A percentile compares a stretch with the other conserved stretches of the same genome.
Conservation (phyloP, 2,113 vertebrate genomes). For the Spermophilus dauricus region DNA sequence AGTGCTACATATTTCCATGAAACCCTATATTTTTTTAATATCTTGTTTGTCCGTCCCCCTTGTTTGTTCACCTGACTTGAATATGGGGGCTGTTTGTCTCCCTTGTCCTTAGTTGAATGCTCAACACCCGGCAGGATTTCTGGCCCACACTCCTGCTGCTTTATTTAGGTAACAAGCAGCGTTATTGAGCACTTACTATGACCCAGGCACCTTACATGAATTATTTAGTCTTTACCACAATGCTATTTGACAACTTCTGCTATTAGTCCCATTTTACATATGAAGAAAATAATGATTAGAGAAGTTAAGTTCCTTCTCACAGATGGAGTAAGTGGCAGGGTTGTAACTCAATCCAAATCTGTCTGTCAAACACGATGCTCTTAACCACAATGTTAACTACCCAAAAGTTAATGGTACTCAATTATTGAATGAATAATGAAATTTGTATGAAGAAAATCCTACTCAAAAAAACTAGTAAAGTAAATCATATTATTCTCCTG, state of each 20-base stretch:
- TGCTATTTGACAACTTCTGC: neutral
- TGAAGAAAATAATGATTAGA: constrained; percentile 40
- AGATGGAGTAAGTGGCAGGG: neutral
- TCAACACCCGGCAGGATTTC: neutral
- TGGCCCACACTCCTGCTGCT: neutral
- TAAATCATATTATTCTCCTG: constrained; percentile 31
- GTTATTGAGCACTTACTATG: neutral
- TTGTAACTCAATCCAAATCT: neutral
- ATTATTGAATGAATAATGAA: neutral
- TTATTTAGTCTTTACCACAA: neutral
- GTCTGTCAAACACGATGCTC: neutral
- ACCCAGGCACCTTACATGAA: neutral
- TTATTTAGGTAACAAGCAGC: neutral
- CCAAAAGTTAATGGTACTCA: neutral
- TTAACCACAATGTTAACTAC: neutral
- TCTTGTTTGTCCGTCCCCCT: neutral
- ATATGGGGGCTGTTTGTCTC: neutral
- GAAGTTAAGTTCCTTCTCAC: neutral
- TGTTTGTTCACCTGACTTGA: neutral
- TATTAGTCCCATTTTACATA: constrained; percentile 15
- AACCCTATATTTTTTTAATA: neutral
- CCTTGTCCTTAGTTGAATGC: neutral
- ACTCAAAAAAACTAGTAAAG: neutral
- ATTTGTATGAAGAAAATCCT: neutral
- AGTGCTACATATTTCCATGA: neutral